These are phyloP conservation scores for Paedocypris micromegethes DNA, from an alignment of 2,797 vertebrate genomes.

Conservation along the genomic window DNA sequence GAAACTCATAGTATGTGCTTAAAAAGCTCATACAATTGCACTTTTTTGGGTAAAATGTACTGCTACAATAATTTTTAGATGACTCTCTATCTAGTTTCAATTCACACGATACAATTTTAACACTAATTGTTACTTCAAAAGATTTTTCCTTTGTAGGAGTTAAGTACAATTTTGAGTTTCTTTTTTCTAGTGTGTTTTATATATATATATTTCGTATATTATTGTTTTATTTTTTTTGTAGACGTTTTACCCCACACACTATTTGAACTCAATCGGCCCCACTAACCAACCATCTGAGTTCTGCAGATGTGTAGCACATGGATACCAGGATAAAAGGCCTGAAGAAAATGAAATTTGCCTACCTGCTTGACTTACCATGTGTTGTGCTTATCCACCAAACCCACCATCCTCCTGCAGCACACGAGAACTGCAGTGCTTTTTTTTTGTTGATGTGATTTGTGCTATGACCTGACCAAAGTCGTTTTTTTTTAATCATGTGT, in stretches of 20 bases:
- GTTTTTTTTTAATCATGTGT: conserved; percentile 46
- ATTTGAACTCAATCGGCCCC: conserved; percentile 5
- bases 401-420: conserved; percentile 22
- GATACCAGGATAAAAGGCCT: conserved; percentile 7
- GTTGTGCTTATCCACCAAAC: conserved; percentile 27
- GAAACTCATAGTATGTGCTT: too few species aligned
- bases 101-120: too few species aligned
- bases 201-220: background rate
- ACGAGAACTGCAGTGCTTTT: conserved; percentile 22
- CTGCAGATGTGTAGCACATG: conserved; percentile 23
- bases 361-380: conserved; percentile 24
- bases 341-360: conserved; percentile 28
- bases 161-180: too few species aligned
- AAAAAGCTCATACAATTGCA: too few species aligned
- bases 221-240: too few species aligned
- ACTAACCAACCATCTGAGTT: background rate
- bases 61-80: too few species aligned
- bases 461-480: conserved; percentile 44
- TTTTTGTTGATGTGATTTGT: conserved; percentile 36
- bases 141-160: too few species aligned
- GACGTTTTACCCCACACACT: background rate
- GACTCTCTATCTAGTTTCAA: too few species aligned
- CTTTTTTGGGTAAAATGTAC: too few species aligned
- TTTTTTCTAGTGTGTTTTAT: conserved; percentile 4
- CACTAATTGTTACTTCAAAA: too few species aligned